A percentile compares a stretch with the other conserved stretches of the same genome.
These are phyloP conservation scores for Saturnia japonica DNA, from an alignment of 2,888 invertebrate species.

Conservation along the genomic window DNA sequence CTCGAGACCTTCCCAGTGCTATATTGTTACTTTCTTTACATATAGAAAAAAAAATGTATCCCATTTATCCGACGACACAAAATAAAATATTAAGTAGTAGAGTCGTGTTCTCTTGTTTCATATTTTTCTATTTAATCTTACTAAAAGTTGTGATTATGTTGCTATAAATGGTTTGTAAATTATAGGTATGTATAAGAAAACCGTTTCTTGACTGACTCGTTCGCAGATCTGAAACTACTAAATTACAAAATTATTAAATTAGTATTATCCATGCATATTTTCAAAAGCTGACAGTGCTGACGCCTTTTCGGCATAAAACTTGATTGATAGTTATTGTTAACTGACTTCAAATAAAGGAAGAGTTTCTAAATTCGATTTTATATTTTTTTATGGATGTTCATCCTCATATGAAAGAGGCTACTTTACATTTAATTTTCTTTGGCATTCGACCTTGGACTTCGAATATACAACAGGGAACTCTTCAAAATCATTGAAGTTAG, in stretches of 20 bases:
- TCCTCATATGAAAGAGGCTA: no score
- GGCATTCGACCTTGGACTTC: no score
- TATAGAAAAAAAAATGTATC: background rate
- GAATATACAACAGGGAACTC: no score
- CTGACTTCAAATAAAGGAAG: no score
- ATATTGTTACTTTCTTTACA: conserved; percentile 18
- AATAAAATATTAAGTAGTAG: background rate
- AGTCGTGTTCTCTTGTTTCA: background rate
- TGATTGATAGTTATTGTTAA: no score
- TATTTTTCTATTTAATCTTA: background rate
- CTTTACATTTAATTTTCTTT: no score
- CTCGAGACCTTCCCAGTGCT: conserved; percentile 35
- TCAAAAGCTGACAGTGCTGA: no score
- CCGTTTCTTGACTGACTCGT: background rate
- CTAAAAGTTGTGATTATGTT: background rate
- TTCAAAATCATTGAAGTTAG: no score
- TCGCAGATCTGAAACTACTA: background rate
- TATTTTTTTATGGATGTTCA: no score
- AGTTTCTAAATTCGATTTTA: no score
- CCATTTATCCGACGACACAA: background rate
- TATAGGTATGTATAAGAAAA: background rate
- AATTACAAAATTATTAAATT: background rate
- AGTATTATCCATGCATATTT: background rate
- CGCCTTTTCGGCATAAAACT: no score
- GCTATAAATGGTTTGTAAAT: background rate